Percentiles rank a stretch among this genome's conserved stretches.
Evolutionary conservation across 2,113 vertebrate species (phyloP).

Genomic region (Xiphophorus couchianus): DNA sequence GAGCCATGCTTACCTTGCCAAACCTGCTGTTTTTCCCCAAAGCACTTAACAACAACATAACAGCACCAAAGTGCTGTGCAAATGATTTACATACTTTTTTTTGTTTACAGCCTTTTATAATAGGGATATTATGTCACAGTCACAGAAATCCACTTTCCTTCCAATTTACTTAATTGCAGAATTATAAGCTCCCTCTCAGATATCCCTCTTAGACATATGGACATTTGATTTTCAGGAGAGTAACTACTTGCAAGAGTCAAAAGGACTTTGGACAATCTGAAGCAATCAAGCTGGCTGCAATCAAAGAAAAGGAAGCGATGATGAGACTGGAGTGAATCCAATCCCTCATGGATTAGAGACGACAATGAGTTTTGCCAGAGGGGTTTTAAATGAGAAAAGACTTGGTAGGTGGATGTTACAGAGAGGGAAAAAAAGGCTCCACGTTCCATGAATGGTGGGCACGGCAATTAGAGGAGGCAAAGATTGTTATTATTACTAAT

Average conservation of each 20-base stretch:
- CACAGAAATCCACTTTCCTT: background rate
- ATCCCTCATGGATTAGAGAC: conserved; percentile 63
- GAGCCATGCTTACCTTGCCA: background rate
- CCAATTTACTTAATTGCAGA: conserved; percentile 29
- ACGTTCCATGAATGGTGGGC: conserved; percentile 14
- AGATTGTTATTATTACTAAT: conserved; percentile 15
- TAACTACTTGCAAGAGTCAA: conserved; percentile 38
- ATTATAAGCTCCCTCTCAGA: conserved; percentile 13
- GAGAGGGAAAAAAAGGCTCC: conserved; percentile 5
- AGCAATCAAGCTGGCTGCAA: conserved; percentile 60
- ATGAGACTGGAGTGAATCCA: conserved; percentile 62
- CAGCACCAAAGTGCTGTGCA: too few species aligned
- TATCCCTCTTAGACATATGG: conserved; percentile 48
- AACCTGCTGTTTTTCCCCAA: background rate
- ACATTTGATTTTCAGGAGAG: conserved; percentile 49
- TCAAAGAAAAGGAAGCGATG: conserved; percentile 56
- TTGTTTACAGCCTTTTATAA: background rate
- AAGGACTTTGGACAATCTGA: conserved; percentile 48
- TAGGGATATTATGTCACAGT: background rate
- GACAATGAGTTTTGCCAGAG: conserved; percentile 54
- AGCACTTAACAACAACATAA: too few species aligned
- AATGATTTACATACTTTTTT: too few species aligned
- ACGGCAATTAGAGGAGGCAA: conserved; percentile 33
- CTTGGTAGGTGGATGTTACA: conserved; percentile 27
- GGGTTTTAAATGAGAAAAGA: conserved; percentile 46